Percentiles rank a stretch among this genome's conserved stretches.
Evolutionary conservation across 1,140 invertebrate species (phyloP).

Genomic region (Drosophila paulistorum): DNA sequence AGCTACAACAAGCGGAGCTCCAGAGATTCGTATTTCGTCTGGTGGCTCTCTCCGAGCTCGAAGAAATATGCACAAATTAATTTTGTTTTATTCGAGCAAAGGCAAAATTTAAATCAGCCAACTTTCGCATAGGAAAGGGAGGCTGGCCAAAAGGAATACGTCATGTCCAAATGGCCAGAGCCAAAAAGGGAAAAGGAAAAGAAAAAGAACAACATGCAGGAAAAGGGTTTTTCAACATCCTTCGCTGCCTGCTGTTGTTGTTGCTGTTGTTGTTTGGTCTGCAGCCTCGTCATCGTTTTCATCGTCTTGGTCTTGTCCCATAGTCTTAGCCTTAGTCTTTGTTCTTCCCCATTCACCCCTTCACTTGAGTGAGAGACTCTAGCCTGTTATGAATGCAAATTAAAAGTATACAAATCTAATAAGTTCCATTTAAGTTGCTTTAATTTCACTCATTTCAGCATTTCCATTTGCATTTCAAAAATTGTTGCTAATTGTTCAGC

Average conservation of each 20-base stretch:
- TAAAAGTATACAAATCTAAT: constrained; percentile 82
- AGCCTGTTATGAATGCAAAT: constrained; percentile 79
- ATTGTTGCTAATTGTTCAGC: constrained; percentile 81
- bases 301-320: constrained; percentile 23
- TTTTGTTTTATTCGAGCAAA: constrained; percentile 77
- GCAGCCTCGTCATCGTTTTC: constrained; percentile 56
- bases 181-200: constrained; percentile 12
- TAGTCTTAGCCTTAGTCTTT: constrained; percentile 19
- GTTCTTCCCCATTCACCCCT: background rate
- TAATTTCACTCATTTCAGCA: constrained; percentile 63
- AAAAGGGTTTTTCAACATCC: constrained; percentile 60
- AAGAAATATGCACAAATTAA: constrained; percentile 81
- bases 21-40: constrained; percentile 72
- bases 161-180: constrained; percentile 63
- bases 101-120: constrained; percentile 77
- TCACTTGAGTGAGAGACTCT: constrained; percentile 25
- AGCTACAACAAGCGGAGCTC: constrained; percentile 11
- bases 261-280: constrained; percentile 29
- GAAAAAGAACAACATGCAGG: constrained; percentile 46
- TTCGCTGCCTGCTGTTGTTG: constrained; percentile 21
- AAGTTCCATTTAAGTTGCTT: constrained; percentile 81
- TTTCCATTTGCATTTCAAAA: constrained; percentile 67
- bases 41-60: constrained; percentile 49
- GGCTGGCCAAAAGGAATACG: constrained; percentile 54
- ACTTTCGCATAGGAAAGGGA: constrained; percentile 17